These are phyloP conservation scores for Camptogramma bilineatum DNA, from an alignment of 2,888 invertebrate species.

Conservation along the genomic window DNA sequence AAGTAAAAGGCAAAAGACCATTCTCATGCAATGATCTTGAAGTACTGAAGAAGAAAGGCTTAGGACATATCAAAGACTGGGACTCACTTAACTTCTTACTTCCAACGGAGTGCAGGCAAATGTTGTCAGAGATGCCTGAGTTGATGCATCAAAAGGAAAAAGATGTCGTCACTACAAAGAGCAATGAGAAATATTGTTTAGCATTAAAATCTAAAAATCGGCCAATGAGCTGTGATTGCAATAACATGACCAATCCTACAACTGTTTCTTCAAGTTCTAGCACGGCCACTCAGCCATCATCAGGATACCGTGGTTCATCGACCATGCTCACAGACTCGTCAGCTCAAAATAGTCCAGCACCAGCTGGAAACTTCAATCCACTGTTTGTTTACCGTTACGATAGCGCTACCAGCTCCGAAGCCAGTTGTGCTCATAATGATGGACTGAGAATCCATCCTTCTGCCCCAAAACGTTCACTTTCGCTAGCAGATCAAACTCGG, in stretches of 20 bases:
- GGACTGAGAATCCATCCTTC: constrained; percentile 79
- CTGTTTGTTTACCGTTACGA: constrained; percentile 94
- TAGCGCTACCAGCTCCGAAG: constrained; percentile 90
- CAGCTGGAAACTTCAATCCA: constrained; percentile 87
- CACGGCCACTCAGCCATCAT: constrained; percentile 92
- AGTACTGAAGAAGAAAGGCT: constrained; percentile 91
- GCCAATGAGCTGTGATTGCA: constrained; percentile 86
- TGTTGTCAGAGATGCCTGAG: constrained; percentile 93
- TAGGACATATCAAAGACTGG: constrained; percentile 96
- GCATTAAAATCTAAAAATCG: constrained; percentile 85
- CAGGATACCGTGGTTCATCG: constrained; percentile 94
- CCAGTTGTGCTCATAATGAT: constrained; percentile 87
- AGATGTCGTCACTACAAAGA: constrained; percentile 66
- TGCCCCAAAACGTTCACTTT: constrained; percentile 89
- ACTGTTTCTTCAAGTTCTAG: constrained; percentile 88
- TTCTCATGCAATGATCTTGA: constrained; percentile 94
- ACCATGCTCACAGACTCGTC: constrained; percentile 92
- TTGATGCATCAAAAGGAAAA: constrained; percentile 87
- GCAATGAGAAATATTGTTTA: constrained; percentile 74
- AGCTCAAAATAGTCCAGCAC: constrained; percentile 88
- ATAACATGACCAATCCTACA: constrained; percentile 82
- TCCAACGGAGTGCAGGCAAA: constrained; percentile 92
- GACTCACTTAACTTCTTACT: constrained; percentile 95
- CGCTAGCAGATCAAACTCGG: constrained; percentile 83
- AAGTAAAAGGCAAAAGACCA: constrained; percentile 85